phyloP scores from a whole-genome alignment of 2,888 invertebrate species.

The Pristionchus fissidentatus region DNA sequence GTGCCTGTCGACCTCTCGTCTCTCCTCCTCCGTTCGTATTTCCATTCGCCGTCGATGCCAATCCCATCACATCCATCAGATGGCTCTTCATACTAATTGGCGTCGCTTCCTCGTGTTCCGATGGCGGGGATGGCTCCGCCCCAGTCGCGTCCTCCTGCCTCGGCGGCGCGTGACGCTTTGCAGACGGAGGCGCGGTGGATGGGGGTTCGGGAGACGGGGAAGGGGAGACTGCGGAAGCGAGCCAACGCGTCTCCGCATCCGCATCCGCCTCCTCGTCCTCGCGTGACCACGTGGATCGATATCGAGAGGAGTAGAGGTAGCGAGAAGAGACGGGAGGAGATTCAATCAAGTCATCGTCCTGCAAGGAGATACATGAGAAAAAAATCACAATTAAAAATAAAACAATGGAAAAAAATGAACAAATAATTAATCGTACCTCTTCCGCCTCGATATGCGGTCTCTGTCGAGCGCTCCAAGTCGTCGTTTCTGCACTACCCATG shows the following conservation, averaged over 20 bases:
- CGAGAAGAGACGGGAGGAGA: slow-evolving; percentile 5
- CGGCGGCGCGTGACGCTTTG: not conserved
- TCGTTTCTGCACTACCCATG: slow-evolving; percentile 4
- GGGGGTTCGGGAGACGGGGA: slow-evolving; percentile 17
- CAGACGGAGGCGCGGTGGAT: not conserved
- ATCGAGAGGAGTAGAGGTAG: slow-evolving; percentile 7
- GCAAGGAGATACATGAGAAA: not conserved
- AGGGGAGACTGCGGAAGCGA: slow-evolving; percentile 22
- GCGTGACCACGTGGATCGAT: not conserved
- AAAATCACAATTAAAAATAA: not conserved
- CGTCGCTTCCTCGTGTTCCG: slow-evolving; percentile 30
- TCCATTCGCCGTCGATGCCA: not conserved
- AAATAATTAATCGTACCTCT: not conserved
- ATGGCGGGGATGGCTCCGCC: not conserved
- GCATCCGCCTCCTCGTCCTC: not conserved
- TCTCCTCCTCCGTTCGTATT: not conserved
- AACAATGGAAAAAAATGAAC: slow-evolving; percentile 8
- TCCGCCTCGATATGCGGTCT: not conserved
- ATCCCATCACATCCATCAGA: not conserved
- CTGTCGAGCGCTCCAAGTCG: not conserved
- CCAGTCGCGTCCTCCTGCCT: not conserved
- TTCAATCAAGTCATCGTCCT: not conserved
- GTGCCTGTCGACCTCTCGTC: not conserved
- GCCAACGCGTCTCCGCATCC: not conserved
- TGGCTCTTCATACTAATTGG: not conserved